Percentiles rank a stretch among this genome's conserved stretches.
These are phyloP conservation scores for Pluvianellus socialis DNA, from an alignment of 2,113 vertebrate genomes.

Conservation along the genomic window DNA sequence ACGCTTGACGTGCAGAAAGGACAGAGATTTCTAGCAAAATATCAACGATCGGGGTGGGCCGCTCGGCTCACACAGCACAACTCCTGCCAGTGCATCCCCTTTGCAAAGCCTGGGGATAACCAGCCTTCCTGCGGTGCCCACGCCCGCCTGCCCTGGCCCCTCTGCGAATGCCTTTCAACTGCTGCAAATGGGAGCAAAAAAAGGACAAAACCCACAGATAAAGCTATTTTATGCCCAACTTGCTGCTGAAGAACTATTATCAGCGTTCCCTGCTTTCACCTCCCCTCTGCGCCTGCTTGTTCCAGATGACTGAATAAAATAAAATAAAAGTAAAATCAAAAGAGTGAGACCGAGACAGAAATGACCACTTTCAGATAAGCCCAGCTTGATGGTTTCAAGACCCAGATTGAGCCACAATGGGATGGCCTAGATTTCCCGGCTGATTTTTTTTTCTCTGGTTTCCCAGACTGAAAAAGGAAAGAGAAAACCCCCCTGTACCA, in stretches of 20 bases:
- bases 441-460: not conserved
- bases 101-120: not conserved
- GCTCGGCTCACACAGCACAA: fast-evolving
- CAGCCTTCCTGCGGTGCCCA: not conserved
- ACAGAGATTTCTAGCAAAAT: not conserved
- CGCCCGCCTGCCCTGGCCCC: fast-evolving
- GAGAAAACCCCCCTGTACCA: not conserved
- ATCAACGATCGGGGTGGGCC: fast-evolving
- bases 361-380: not conserved
- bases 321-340: constrained; percentile 22
- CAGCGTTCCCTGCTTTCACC: not conserved
- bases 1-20: not conserved
- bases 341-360: not conserved
- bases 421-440: constrained; percentile 36
- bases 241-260: constrained; percentile 10
- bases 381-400: not conserved
- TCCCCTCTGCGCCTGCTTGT: not conserved
- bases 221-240: constrained; percentile 18
- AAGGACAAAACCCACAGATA: not conserved
- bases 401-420: not conserved
- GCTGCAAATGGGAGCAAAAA: not conserved
- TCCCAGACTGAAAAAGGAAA: not conserved
- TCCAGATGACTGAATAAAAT: constrained; percentile 39
- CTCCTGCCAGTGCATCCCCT: not conserved
- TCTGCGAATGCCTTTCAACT: not conserved